Evolutionary conservation across 1,140 invertebrate genomes (phyloP), one percentile per base, ranked within the genome.

Genomic region (Scylla paramamosain): DNA sequence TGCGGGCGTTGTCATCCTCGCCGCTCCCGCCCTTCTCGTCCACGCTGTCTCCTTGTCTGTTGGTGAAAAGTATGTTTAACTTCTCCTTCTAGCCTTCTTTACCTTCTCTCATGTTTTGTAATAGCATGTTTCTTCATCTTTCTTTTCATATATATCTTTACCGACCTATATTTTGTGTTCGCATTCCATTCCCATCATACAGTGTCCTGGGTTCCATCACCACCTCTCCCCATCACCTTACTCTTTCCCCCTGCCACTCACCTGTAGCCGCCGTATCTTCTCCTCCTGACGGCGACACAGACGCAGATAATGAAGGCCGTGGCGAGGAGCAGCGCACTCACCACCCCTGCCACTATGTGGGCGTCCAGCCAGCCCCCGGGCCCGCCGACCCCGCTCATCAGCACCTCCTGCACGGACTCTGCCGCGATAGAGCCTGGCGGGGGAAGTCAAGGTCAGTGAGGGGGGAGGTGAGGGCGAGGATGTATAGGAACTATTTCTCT

Each of bases 291-390:
- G 77, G 90, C 88, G 12, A 95, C 95, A 28, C 95, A 95, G 31
- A 92, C 93, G 87, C 96, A 96, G 91, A 96, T 96, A 20, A 96
- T 95, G 87, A 93, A 83, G 39, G 96, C 96, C 4, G 92, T 59
- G 14, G 95, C 93, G 29, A 95, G 88, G 25, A 96, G 93, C 84
- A 96, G 91, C 20, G 96, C 96, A 77, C 96, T 96, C n/a, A 96
- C 95, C 4, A 95, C 93, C n/a, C 96, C 96, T 25, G 96, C 96
- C 12, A 96, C 92, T 16, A 95, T 93, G 48, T 96, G 96, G 25
- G 95, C 93, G 87, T 96, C 96, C 84, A 96, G 91, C 93, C 95
- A 95, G 1, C 84, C 90, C 16, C 91, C 92, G 48, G 93, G 84
- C 6, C 92, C 67, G 20, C 46, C 86, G 25, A 45, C 25, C 6